A percentile compares a stretch with the other conserved stretches of the same genome.
phyloP scores from a whole-genome alignment of 30 jellyfish, hydroid and myxozoan genomes.

The Pseudorhiza aurosa region DNA sequence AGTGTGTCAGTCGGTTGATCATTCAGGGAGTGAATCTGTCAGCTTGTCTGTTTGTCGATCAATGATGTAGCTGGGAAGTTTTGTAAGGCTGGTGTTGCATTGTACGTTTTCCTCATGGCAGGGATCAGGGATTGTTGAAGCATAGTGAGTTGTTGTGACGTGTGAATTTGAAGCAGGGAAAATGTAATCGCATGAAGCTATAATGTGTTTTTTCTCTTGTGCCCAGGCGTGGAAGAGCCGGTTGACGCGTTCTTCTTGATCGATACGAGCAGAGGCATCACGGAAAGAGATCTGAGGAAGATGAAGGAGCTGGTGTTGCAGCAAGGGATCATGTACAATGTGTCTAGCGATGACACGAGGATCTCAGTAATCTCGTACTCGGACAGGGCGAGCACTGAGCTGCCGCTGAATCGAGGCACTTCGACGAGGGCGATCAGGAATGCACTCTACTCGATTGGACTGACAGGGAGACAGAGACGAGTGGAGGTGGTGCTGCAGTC shows the following conservation, averaged over 20 bases:
- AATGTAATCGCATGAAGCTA: no score
- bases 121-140: no score
- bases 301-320: conserved; percentile 2
- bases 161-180: no score
- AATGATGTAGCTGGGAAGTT: no score
- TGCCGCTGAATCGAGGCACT: conserved; percentile 2
- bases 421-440: background rate
- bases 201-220: no score
- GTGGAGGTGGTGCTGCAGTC: conserved; percentile 37
- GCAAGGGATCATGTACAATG: background rate
- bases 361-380: background rate
- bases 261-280: conserved; percentile 41
- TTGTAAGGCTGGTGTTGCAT: no score
- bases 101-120: no score
- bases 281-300: conserved; percentile 5
- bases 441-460: background rate
- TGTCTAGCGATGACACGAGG: conserved; percentile 10
- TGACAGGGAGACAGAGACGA: conserved; percentile 55
- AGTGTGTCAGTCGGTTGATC: no score
- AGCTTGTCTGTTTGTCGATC: no score
- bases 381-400: background rate
- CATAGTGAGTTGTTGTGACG: no score
- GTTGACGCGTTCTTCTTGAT: conserved; percentile 38
- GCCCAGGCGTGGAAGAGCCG: conserved; percentile 20
- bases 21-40: no score